phyloP scores from a whole-genome alignment of 2,113 vertebrate species.

The Syrmaticus mikado region DNA sequence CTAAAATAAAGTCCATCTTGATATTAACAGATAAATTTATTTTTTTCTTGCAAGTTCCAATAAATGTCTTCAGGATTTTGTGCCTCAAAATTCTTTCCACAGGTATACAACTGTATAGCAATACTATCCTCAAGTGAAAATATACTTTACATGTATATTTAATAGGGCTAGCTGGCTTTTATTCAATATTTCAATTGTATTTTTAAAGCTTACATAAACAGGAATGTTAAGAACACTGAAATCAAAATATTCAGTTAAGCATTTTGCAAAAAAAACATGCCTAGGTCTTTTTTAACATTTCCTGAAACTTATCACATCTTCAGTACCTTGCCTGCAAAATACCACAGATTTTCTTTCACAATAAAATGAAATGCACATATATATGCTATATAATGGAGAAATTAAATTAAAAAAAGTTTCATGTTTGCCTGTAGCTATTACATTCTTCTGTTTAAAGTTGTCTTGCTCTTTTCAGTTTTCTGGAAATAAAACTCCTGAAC shows the following conservation, averaged over 20 bases:
- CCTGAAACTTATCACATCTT: neutral
- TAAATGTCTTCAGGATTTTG: neutral
- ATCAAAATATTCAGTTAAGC: neutral
- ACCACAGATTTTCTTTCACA: neutral
- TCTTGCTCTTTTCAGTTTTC: neutral
- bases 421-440: neutral
- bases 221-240: neutral
- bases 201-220: neutral
- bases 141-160: neutral
- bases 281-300: neutral
- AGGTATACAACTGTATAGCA: neutral
- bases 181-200: neutral
- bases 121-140: neutral
- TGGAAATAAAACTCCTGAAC: neutral
- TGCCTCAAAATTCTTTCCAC: neutral
- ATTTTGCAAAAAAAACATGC: neutral
- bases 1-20: neutral
- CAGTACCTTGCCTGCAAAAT: neutral
- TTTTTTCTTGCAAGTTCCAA: neutral
- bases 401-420: neutral
- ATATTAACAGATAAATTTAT: neutral
- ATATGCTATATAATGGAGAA: neutral
- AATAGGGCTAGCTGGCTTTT: neutral
- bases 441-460: neutral
- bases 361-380: neutral